These are phyloP conservation scores for Channallabes apus DNA, from an alignment of 2,797 vertebrate species.

Conservation along the genomic window DNA sequence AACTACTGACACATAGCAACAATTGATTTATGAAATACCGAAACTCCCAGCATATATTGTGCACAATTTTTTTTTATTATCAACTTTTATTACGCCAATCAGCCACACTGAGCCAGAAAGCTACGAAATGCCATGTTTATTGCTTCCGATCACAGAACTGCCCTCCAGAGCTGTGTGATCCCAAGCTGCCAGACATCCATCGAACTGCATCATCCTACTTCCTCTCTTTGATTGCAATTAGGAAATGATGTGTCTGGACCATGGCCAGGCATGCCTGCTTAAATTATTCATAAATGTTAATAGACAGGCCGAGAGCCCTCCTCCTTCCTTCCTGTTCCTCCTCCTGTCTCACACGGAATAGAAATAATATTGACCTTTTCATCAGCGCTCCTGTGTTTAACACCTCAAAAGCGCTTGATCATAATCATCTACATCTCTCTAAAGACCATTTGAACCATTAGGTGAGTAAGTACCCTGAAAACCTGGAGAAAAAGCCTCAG, in stretches of 20 bases:
- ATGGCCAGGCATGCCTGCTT: slow-evolving; percentile 54
- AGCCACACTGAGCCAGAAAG: slow-evolving; percentile 9
- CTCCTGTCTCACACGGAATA: slow-evolving; percentile 34
- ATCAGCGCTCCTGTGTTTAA: slow-evolving; percentile 29
- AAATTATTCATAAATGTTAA: slow-evolving; percentile 65
- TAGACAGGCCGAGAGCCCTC: slow-evolving; percentile 50
- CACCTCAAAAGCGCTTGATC: slow-evolving; percentile 31
- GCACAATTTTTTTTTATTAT: neutral
- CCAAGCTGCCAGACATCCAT: slow-evolving; percentile 35
- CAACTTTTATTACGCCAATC: slow-evolving; percentile 26
- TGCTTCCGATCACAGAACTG: slow-evolving; percentile 35
- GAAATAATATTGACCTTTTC: slow-evolving; percentile 62
- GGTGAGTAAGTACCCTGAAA: slow-evolving; percentile 6
- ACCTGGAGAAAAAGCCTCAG: neutral
- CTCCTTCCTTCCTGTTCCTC: slow-evolving; percentile 47
- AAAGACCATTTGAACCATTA: slow-evolving; percentile 31
- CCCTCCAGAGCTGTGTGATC: slow-evolving; percentile 33
- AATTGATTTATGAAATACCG: neutral
- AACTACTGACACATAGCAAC: neutral
- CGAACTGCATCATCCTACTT: slow-evolving; percentile 43
- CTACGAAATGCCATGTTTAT: slow-evolving; percentile 24
- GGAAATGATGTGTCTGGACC: slow-evolving; percentile 60
- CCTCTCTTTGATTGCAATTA: slow-evolving; percentile 59
- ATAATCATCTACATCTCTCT: slow-evolving; percentile 36
- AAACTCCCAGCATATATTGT: neutral